These are phyloP conservation scores for Sipha flava DNA, from an alignment of 1,140 invertebrate genomes.

Conservation along the genomic window DNA sequence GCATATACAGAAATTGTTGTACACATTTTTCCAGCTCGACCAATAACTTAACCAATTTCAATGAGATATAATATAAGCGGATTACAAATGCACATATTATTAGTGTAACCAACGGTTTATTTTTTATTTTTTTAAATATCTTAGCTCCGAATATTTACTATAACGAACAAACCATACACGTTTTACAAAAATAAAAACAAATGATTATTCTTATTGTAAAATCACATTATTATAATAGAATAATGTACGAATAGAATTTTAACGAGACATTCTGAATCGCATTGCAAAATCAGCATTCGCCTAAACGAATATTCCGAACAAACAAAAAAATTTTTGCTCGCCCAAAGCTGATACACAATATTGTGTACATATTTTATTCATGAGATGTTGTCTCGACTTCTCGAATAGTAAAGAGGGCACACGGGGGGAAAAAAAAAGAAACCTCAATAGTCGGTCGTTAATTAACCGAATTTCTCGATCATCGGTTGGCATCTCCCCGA, in stretches of 20 bases:
- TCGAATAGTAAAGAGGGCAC: no score
- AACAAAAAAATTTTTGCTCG: neutral
- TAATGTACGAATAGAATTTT: neutral
- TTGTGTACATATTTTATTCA: neutral
- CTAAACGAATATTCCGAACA: neutral
- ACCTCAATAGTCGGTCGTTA: neutral
- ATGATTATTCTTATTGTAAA: neutral
- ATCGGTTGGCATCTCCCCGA: neutral
- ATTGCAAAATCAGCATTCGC: neutral
- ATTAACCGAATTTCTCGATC: slow-evolving; percentile 17
- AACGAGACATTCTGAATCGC: neutral
- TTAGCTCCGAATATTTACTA: no score
- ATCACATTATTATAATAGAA: neutral
- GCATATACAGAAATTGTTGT: no score
- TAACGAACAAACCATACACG: no score
- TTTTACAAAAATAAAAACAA: neutral
- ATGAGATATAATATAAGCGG: no score
- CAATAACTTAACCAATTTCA: no score
- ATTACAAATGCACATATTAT: no score
- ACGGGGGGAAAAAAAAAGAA: neutral
- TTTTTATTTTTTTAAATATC: no score
- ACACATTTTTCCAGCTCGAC: no score
- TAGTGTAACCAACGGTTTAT: no score
- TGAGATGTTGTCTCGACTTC: neutral
- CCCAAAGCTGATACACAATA: neutral